Evolutionary conservation across 1,140 invertebrate species (phyloP).

Genomic region (Eueides isabella): DNA sequence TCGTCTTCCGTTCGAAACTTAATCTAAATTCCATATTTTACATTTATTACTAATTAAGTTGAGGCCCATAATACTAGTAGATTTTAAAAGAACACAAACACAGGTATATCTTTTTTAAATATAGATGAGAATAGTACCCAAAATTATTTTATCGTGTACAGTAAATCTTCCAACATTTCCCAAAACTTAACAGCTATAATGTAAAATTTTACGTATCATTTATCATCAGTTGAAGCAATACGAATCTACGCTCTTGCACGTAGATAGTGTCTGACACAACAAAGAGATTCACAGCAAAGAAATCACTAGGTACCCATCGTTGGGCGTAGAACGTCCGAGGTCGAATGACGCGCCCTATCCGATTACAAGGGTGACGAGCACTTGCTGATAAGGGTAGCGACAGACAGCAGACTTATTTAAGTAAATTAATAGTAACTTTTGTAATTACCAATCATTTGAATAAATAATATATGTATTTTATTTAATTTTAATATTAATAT

Average conservation of each 20-base stretch:
- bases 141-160: not conserved
- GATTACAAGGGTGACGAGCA: conserved; percentile 33
- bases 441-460: too few relatives aligned
- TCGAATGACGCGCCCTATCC: conserved; percentile 41
- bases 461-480: too few relatives aligned
- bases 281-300: conserved; percentile 26
- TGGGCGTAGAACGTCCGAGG: conserved; percentile 47
- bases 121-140: too few relatives aligned
- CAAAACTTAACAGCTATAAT: too few relatives aligned
- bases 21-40: too few relatives aligned
- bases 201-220: not conserved
- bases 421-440: not conserved
- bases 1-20: too few relatives aligned
- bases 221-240: not conserved
- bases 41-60: too few relatives aligned
- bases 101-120: too few relatives aligned
- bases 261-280: conserved; percentile 22
- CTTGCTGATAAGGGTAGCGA: conserved; percentile 23
- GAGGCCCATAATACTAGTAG: too few relatives aligned
- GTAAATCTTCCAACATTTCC: too few relatives aligned
- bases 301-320: conserved; percentile 44
- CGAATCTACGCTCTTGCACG: not conserved
- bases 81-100: too few relatives aligned
- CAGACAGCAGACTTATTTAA: not conserved
- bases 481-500: too few relatives aligned